Evolutionary conservation across 2,888 invertebrate species (phyloP), one percentile per base, ranked within the genome.

Genomic region (Macroteleia sp.): DNA sequence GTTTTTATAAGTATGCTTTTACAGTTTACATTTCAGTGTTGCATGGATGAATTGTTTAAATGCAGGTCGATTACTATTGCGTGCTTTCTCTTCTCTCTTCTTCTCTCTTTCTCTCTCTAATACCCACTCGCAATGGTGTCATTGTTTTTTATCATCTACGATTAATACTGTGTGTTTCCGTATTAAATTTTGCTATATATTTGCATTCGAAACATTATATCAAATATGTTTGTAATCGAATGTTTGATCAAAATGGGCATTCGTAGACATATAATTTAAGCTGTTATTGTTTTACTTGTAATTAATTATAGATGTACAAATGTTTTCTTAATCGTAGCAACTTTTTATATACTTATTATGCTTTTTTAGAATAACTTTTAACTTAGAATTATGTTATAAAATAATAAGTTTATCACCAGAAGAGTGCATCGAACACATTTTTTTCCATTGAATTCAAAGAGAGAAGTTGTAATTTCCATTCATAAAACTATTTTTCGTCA

Each of bases 201-300:
- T n/a, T n/a, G n/a, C n/a, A n/a, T n/a, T n/a, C n/a, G n/a, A n/a
- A n/a, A n/a, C n/a, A n/a, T n/a, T n/a, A n/a, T n/a, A n/a, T n/a
- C n/a, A n/a, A n/a, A n/a, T n/a, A n/a, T 28, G 30, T 17, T 48
- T 30, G 3, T 6, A 17, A 30, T 30, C 8, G 17, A 17, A 17
- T 25, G 6, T 10, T 25, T 25, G 30, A 30, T 30, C 10, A 10
- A 28, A n/a, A 16, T 30, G 48, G 48, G n/a, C 48, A 48, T 48
- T 48, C 9, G 17, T 17, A 48, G 30, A 30, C 28, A 30, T n/a
- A 28, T 48, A 48, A 48, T 48, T 48, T 48, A 48, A 48, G 28
- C 28, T 48, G 48, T 30, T 48, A 30, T 14, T 14, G 17, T 16
- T 16, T 48, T 48, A 30, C 16, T 48, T 28, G 2, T 10, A 28